phyloP scores from a whole-genome alignment of 1,140 invertebrate species.

The Rhopalosiphum padi region DNA sequence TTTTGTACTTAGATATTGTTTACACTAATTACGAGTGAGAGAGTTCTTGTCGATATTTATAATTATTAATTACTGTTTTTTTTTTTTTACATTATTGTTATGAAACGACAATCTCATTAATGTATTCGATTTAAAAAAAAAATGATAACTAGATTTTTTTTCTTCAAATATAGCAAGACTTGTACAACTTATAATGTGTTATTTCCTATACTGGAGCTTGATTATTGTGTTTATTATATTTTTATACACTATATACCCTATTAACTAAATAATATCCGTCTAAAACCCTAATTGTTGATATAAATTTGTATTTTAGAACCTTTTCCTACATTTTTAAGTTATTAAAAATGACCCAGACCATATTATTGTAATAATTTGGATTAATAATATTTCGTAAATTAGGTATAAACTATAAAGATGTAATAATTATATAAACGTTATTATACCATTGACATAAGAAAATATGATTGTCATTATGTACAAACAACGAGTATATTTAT shows the following conservation, averaged over 20 bases:
- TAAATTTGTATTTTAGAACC: background rate
- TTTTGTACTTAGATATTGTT: constrained; percentile 22
- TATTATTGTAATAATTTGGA: background rate
- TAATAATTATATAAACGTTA: no score
- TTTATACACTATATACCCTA: background rate
- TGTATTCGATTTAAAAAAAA: background rate
- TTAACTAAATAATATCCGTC: background rate
- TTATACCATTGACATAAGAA: no score
- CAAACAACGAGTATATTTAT: background rate
- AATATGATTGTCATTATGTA: background rate
- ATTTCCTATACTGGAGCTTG: background rate
- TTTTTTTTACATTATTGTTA: background rate
- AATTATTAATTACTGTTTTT: no score
- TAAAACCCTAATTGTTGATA: background rate
- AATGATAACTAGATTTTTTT: background rate
- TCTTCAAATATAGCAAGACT: constrained; percentile 25
- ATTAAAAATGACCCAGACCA: background rate
- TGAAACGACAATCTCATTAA: constrained; percentile 25
- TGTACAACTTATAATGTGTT: background rate
- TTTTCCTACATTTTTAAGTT: background rate
- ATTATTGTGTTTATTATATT: background rate
- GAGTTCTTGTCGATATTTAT: background rate
- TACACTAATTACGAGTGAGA: background rate
- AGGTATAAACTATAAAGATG: no score
- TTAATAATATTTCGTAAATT: no score